These are phyloP conservation scores for Tauraco erythrolophus DNA, from an alignment of 2,113 vertebrate species.

Conservation along the genomic window DNA sequence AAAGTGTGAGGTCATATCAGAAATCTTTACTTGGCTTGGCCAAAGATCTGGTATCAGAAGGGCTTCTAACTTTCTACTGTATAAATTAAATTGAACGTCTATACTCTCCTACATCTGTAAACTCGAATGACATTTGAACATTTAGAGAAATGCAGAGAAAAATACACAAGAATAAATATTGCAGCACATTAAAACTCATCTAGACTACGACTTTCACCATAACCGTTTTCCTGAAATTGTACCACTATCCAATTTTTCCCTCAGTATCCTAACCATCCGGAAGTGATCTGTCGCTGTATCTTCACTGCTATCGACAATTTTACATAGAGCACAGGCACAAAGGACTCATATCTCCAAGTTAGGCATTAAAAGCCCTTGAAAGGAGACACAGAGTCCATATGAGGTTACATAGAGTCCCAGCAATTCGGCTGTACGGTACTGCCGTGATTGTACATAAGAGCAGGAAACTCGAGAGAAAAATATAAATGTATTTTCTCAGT, in stretches of 20 bases:
- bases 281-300: not conserved
- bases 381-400: not conserved
- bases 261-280: not conserved
- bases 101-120: not conserved
- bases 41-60: not conserved
- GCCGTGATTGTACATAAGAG: fast-evolving
- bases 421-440: not conserved
- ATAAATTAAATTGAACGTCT: not conserved
- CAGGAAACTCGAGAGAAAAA: not conserved
- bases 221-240: not conserved
- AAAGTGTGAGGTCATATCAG: not conserved
- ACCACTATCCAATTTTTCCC: not conserved
- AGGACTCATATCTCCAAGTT: not conserved
- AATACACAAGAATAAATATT: not conserved
- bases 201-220: not conserved
- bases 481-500: not conserved
- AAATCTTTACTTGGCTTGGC: not conserved
- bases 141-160: not conserved
- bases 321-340: not conserved
- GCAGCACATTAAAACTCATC: not conserved
- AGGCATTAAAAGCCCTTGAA: not conserved
- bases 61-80: not conserved
- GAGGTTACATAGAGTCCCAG: not conserved
- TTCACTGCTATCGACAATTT: not conserved
- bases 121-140: not conserved